Percentiles rank a stretch among this genome's conserved stretches.
These are phyloP conservation scores for Trichogramma dendrolimi DNA, from an alignment of 2,888 invertebrate species.

Conservation along the genomic window DNA sequence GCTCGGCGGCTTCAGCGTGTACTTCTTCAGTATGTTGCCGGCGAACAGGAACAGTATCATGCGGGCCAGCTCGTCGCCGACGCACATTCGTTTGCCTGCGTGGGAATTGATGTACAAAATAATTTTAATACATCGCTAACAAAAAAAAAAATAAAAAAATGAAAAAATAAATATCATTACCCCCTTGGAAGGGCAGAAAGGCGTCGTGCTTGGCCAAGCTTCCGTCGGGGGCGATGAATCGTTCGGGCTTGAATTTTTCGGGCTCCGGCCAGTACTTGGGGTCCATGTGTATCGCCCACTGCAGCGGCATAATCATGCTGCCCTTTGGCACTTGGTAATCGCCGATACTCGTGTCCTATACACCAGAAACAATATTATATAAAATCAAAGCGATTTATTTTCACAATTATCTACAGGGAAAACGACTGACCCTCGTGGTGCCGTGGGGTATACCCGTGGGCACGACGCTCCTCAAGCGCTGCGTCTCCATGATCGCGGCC, in stretches of 20 bases:
- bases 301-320: slow-evolving; percentile 73
- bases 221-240: slow-evolving; percentile 67
- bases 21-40: slow-evolving; percentile 62
- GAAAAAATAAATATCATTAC: slow-evolving; percentile 50
- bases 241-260: slow-evolving; percentile 63
- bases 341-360: slow-evolving; percentile 59
- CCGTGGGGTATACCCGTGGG: slow-evolving; percentile 85
- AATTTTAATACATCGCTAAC: neutral
- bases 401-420: neutral
- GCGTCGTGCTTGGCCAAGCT: slow-evolving; percentile 61
- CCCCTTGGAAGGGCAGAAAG: slow-evolving; percentile 80
- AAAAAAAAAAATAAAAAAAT: slow-evolving; percentile 12
- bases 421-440: slow-evolving; percentile 54
- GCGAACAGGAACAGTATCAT: slow-evolving; percentile 66
- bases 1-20: slow-evolving; percentile 50
- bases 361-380: slow-evolving; percentile 8
- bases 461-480: slow-evolving; percentile 73
- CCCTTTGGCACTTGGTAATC: slow-evolving; percentile 66
- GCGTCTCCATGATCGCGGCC: slow-evolving; percentile 75
- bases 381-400: neutral
- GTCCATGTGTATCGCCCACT: slow-evolving; percentile 78
- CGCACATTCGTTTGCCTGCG: slow-evolving; percentile 77
- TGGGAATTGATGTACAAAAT: slow-evolving; percentile 22
- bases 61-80: slow-evolving; percentile 77
- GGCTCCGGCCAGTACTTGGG: slow-evolving; percentile 65